Evolutionary conservation across 2,888 invertebrate genomes (phyloP).

Genomic region (Thymelicus sylvestris): DNA sequence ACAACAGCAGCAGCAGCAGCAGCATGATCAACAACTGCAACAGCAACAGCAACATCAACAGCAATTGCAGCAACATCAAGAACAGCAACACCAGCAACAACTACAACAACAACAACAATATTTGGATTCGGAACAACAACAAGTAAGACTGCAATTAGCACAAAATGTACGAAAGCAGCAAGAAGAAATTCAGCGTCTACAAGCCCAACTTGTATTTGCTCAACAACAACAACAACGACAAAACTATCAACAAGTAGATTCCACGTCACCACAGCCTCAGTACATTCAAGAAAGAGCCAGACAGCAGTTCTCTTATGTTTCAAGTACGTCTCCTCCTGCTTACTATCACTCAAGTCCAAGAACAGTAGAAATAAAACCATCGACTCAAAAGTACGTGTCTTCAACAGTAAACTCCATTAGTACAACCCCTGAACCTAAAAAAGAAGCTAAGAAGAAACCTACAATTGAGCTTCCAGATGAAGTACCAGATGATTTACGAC

Average conservation of each 20-base stretch:
- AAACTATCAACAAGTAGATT: conserved; percentile 57
- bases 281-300: conserved; percentile 74
- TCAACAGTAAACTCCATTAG: conserved; percentile 79
- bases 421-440: conserved; percentile 68
- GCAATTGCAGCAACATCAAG: conserved; percentile 53
- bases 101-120: conserved; percentile 69
- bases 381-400: conserved; percentile 79
- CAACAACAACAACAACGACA: conserved; percentile 67
- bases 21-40: conserved; percentile 54
- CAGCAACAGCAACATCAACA: conserved; percentile 56
- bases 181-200: conserved; percentile 81
- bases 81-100: conserved; percentile 52
- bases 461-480: conserved; percentile 90
- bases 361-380: conserved; percentile 77
- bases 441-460: conserved; percentile 82
- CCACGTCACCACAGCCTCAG: conserved; percentile 67
- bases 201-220: conserved; percentile 67
- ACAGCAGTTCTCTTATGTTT: conserved; percentile 58
- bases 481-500: conserved; percentile 93
- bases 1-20: conserved; percentile 51
- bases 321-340: conserved; percentile 65
- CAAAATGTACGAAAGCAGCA: conserved; percentile 81
- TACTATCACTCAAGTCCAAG: conserved; percentile 75
- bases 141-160: conserved; percentile 71
- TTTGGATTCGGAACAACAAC: conserved; percentile 70